Base-by-base conservation (phyloP, 30 jellyfish, hydroid and myxozoan species). In the Aurelia coerulea region DNA sequence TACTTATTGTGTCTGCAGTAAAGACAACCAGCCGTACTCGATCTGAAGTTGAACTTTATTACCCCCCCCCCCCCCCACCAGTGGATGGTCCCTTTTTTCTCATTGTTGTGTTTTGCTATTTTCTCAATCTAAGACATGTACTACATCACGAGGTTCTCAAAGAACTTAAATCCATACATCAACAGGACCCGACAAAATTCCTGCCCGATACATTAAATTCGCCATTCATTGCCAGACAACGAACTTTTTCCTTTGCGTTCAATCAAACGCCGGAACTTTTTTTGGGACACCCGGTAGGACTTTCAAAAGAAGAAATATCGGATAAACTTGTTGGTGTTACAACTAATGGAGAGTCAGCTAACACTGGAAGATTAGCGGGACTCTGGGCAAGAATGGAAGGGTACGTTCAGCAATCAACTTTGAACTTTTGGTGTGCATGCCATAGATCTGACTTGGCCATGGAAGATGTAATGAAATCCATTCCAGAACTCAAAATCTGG, bases 381-480 rank as follows among this genome's bases (percentile, higher is more conserved):
- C 46, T 76, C 63, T 60, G 79, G 88, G 88, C 79, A 29, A 29
- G 88, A 15, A 29, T 77, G 88, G 88, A 59, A 64, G 65, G 49
- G 65, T 77, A 77, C 34, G 79, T 77, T 14, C 35, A 64, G 65
- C 88, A 77, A 10, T 16, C 78, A 42, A 66, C 90, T 39, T 62
- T 64, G 18, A 46, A 79, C 18, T 34, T 79, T 46, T 79, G 90
- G 90, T 79, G 90, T 42, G 81, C 90, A 18, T 79, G 90, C 63
- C 80, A 79, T 42, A 79, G 90, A 64, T 62, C 90, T 42, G 81
- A 79, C 78, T 64, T 79, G 80, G 90, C 90, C 3, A 79, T 79
- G 90, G 90, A 62, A 64, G 90, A 79, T 79, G 81, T 79, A 12
- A 42, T 79, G 46, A 19, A 64, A 65, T 79, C 90, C 72, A 71